Percentiles rank a stretch among this genome's conserved stretches.
phyloP scores from a whole-genome alignment of 2,888 invertebrate genomes.

The Archips crataeganus region DNA sequence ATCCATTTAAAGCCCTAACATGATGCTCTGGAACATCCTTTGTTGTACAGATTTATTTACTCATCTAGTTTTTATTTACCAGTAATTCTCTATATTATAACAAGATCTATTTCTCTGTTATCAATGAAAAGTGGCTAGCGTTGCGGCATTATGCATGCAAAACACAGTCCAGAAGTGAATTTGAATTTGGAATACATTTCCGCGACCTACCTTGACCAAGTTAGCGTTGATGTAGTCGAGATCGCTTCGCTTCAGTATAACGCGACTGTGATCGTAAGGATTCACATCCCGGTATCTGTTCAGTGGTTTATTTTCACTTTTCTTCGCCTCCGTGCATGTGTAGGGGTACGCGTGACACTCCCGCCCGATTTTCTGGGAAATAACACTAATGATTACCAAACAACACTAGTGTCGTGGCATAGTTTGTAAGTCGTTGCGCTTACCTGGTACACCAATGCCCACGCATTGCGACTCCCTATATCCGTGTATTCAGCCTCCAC shows the following conservation, averaged over 20 bases:
- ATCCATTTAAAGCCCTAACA: neutral
- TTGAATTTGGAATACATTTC: constrained; percentile 19
- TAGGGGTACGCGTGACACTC: constrained; percentile 88
- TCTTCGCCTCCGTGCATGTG: constrained; percentile 90
- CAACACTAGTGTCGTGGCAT: constrained; percentile 40
- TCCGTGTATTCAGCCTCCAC: constrained; percentile 91
- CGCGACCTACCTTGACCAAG: constrained; percentile 89
- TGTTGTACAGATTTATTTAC: neutral
- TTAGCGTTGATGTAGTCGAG: constrained; percentile 98
- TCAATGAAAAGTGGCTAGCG: neutral
- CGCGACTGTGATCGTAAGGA: constrained; percentile 97
- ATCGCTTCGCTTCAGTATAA: constrained; percentile 90
- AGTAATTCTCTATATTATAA: no score
- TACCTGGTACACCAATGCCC: constrained; percentile 91
- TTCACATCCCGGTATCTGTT: constrained; percentile 98
- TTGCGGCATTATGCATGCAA: neutral
- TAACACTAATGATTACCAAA: constrained; percentile 37
- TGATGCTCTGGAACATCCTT: neutral
- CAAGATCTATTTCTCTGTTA: no score
- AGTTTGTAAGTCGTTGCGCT: constrained; percentile 45
- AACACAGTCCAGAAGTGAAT: neutral
- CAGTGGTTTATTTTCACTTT: constrained; percentile 91
- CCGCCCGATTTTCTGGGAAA: constrained; percentile 90
- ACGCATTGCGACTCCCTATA: constrained; percentile 89
- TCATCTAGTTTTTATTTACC: neutral